These are phyloP conservation scores for Thyatira batis DNA, from an alignment of 2,888 invertebrate species.

Conservation along the genomic window DNA sequence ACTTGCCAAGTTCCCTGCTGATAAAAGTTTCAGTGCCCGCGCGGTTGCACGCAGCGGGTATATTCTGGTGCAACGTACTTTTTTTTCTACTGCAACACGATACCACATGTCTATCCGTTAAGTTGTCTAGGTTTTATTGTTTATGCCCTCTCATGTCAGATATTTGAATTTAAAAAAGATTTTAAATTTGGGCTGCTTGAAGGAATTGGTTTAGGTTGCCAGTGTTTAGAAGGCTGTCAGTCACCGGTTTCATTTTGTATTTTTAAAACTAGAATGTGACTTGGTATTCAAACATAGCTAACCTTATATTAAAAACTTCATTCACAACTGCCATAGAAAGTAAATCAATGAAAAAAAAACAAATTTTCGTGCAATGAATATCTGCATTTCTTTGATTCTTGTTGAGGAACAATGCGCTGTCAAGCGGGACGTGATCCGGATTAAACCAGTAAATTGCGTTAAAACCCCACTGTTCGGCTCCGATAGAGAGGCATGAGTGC, in stretches of 20 bases:
- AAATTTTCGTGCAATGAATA: constrained; percentile 10
- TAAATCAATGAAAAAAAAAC: neutral
- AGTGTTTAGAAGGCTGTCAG: too few species aligned
- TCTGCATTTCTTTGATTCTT: constrained; percentile 17
- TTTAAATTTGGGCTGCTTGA: too few species aligned
- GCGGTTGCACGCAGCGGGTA: neutral
- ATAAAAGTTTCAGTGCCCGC: constrained; percentile 1
- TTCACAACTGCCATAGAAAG: neutral
- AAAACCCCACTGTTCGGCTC: constrained; percentile 42
- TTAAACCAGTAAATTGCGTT: constrained; percentile 54
- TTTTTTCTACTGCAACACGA: neutral
- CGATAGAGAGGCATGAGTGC: constrained; percentile 38
- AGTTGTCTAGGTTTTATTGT: neutral
- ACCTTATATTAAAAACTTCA: too few species aligned
- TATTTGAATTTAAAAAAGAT: neutral
- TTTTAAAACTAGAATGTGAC: too few species aligned
- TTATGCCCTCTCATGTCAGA: neutral
- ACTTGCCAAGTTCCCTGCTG: neutral
- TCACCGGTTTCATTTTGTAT: too few species aligned
- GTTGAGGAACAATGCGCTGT: constrained; percentile 32
- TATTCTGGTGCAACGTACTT: neutral
- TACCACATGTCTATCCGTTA: neutral
- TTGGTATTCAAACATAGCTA: too few species aligned
- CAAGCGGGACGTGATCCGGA: constrained; percentile 35
- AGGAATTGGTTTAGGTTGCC: too few species aligned